Evolutionary conservation across 2,797 vertebrate genomes (phyloP).

Genomic region (Chelmon rostratus): DNA sequence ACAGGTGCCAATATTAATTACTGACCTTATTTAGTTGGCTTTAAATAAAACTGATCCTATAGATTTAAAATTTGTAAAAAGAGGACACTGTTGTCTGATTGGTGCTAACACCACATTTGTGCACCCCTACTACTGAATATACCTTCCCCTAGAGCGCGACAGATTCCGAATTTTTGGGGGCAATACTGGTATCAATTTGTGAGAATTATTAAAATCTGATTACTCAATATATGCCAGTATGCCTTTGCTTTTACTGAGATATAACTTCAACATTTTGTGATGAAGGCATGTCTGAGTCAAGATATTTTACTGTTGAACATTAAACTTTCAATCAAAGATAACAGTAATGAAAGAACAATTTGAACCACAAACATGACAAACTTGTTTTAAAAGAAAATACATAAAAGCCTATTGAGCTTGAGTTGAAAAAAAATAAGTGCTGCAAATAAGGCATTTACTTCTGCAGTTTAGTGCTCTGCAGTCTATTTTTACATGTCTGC

Average conservation of each 20-base stretch:
- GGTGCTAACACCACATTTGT: neutral
- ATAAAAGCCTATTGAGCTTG: neutral
- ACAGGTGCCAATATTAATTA: neutral
- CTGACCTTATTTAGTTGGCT: constrained; percentile 8
- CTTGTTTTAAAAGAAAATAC: neutral
- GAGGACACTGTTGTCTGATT: neutral
- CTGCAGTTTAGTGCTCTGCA: neutral
- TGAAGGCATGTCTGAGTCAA: neutral
- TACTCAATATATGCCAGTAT: neutral
- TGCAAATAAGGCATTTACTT: neutral
- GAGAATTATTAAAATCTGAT: neutral
- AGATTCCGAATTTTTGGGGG: neutral
- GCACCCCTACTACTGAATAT: neutral
- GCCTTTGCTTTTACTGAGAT: neutral
- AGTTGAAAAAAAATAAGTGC: neutral
- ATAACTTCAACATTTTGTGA: neutral
- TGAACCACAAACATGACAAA: neutral
- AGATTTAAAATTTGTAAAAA: neutral
- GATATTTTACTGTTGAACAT: neutral
- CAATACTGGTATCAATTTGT: neutral
- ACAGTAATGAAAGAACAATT: neutral
- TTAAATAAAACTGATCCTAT: neutral
- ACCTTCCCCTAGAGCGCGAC: neutral
- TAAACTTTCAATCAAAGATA: neutral
- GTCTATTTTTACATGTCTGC: neutral